Evolutionary conservation across 1,140 invertebrate species (phyloP).

Genomic region (Vanessa tameamea): DNA sequence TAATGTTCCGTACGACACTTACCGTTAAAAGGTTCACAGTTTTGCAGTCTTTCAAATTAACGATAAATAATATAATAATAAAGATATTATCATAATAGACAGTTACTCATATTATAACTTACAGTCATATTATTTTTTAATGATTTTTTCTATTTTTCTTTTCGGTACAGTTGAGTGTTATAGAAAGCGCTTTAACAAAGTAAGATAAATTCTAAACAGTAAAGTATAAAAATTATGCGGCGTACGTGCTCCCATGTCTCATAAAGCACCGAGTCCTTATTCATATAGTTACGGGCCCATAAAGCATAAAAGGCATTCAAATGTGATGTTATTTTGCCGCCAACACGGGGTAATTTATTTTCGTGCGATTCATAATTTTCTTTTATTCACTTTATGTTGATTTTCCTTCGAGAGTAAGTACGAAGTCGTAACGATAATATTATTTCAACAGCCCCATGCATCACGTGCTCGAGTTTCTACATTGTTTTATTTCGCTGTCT

Average conservation of each 20-base stretch:
- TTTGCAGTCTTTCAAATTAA: too few species aligned
- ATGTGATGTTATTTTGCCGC: slow-evolving; percentile 81
- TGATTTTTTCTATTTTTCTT: too few species aligned
- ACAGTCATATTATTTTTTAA: too few species aligned
- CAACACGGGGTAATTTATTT: slow-evolving; percentile 80
- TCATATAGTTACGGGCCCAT: slow-evolving; percentile 78
- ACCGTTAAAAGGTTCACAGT: too few species aligned
- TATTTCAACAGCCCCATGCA: slow-evolving; percentile 78
- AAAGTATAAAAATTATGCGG: slow-evolving; percentile 68
- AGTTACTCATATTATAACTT: too few species aligned
- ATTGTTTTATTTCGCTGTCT: slow-evolving; percentile 64
- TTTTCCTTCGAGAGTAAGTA: slow-evolving; percentile 78
- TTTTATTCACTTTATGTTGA: slow-evolving; percentile 82
- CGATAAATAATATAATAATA: too few species aligned
- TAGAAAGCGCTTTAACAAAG: background rate
- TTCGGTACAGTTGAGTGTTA: too few species aligned
- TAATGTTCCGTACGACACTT: too few species aligned
- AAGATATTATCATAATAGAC: too few species aligned
- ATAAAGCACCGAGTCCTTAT: slow-evolving; percentile 76
- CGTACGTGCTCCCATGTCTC: slow-evolving; percentile 74
- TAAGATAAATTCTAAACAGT: slow-evolving; percentile 18
- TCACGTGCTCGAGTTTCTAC: slow-evolving; percentile 56
- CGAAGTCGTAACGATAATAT: slow-evolving; percentile 79
- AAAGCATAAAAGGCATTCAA: slow-evolving; percentile 81
- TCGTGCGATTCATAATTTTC: slow-evolving; percentile 80